Evolutionary conservation across 2,113 vertebrate species (phyloP).

Genomic region (Grammomys dolichurus): DNA sequence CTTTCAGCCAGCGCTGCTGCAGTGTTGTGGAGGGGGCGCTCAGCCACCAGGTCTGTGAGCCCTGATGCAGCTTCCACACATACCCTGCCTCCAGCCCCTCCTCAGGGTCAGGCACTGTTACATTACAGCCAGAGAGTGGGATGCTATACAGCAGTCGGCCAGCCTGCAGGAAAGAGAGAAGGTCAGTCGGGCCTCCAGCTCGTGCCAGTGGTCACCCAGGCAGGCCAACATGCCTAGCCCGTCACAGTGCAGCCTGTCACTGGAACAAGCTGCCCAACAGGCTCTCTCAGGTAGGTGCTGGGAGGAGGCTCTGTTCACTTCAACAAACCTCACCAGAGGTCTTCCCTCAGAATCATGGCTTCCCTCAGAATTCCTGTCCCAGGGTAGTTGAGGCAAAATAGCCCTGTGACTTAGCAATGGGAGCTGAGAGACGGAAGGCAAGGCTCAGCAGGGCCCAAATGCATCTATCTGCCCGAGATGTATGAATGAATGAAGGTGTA

Average conservation of each 20-base stretch:
- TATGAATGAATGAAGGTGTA: not conserved
- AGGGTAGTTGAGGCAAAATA: not conserved
- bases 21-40: slow-evolving; percentile 90
- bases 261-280: not conserved
- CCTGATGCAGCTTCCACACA: slow-evolving; percentile 89
- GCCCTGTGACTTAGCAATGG: not conserved
- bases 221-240: not conserved
- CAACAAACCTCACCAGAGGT: not conserved
- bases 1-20: slow-evolving; percentile 91
- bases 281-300: not conserved
- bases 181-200: not conserved
- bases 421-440: not conserved
- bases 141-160: slow-evolving; percentile 84
- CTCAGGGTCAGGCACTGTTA: slow-evolving; percentile 81
- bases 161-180: slow-evolving; percentile 85
- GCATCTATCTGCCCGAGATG: not conserved
- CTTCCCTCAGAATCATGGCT: not conserved
- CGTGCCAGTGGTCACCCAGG: not conserved
- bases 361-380: not conserved
- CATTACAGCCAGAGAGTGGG: slow-evolving; percentile 90
- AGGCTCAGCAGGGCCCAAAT: not conserved
- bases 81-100: slow-evolving; percentile 89
- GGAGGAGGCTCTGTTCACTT: not conserved
- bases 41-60: slow-evolving; percentile 91
- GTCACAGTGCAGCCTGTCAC: no score